Evolutionary conservation across 2,797 vertebrate genomes (phyloP).

Genomic region (Coracias cyanogaster): DNA sequence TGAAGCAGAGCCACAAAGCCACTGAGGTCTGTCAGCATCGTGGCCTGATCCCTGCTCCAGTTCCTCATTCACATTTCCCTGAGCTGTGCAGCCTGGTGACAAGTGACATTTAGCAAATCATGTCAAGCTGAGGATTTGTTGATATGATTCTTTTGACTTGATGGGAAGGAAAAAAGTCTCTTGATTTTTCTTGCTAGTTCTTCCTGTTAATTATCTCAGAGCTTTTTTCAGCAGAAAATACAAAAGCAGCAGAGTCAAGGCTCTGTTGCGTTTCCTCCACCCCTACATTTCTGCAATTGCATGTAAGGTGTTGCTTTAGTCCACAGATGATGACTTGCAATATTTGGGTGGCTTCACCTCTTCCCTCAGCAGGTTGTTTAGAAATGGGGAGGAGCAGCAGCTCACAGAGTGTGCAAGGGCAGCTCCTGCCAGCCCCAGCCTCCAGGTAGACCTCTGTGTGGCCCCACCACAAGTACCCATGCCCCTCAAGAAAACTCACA

Average conservation of each 20-base stretch:
- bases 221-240: background rate
- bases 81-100: background rate
- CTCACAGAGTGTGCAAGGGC: fast-evolving
- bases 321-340: background rate
- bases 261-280: background rate
- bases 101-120: background rate
- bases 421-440: background rate
- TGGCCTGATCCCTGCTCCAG: background rate
- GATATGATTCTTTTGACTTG: background rate
- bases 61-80: fast-evolving
- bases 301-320: background rate
- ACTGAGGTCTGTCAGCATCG: fast-evolving
- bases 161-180: background rate
- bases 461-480: background rate
- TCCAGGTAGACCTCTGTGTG: background rate
- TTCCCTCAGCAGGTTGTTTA: background rate
- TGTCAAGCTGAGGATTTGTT: background rate
- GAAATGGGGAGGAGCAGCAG: background rate
- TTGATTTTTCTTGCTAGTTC: background rate
- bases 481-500: background rate
- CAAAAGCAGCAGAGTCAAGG: fast-evolving
- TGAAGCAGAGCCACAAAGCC: background rate
- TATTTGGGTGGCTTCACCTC: background rate
- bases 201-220: background rate
- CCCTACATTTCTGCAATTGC: fast-evolving